Percentiles rank a stretch among this genome's conserved stretches.
phyloP scores from a whole-genome alignment of 1,140 invertebrate genomes.

The Nautilus pompilius region DNA sequence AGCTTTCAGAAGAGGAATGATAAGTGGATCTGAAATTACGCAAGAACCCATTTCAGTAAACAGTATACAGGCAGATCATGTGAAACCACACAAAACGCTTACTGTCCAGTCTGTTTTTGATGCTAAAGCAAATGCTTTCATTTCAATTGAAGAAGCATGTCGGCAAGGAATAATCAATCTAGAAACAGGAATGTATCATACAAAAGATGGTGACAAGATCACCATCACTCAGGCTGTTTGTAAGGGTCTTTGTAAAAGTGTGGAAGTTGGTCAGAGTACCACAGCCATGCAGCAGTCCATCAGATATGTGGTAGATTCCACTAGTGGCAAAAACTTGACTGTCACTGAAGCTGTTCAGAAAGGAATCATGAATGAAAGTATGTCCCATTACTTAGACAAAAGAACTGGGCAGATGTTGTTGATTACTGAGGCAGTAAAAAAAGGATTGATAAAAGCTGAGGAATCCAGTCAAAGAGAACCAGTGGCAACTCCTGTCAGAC shows the following conservation, averaged over 20 bases:
- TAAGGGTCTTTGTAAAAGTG: constrained; percentile 68
- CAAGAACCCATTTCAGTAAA: constrained; percentile 13
- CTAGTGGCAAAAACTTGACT: constrained; percentile 14
- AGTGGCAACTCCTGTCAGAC: not conserved
- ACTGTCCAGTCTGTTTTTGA: constrained; percentile 59
- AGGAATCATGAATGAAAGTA: constrained; percentile 23
- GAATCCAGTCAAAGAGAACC: too few relatives aligned
- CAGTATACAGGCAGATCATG: not conserved
- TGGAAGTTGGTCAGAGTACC: constrained; percentile 1
- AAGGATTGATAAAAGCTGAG: constrained; percentile 39
- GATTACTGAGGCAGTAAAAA: constrained; percentile 69
- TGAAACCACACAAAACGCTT: constrained; percentile 8
- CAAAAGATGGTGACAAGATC: constrained; percentile 65
- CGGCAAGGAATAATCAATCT: constrained; percentile 67
- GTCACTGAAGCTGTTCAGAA: constrained; percentile 24
- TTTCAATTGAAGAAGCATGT: constrained; percentile 73
- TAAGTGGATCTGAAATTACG: constrained; percentile 37
- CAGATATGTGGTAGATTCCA: constrained; percentile 14
- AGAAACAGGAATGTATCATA: constrained; percentile 41
- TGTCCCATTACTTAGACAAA: constrained; percentile 72
- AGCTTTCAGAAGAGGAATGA: constrained; percentile 43
- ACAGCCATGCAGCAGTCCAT: constrained; percentile 1
- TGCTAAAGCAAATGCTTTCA: constrained; percentile 64
- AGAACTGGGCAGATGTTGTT: constrained; percentile 63
- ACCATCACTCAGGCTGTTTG: constrained; percentile 76